Evolutionary conservation across 92 coral and sea anemone species (phyloP), one percentile per base, ranked within the genome.

Genomic region (Bergia sp.): DNA sequence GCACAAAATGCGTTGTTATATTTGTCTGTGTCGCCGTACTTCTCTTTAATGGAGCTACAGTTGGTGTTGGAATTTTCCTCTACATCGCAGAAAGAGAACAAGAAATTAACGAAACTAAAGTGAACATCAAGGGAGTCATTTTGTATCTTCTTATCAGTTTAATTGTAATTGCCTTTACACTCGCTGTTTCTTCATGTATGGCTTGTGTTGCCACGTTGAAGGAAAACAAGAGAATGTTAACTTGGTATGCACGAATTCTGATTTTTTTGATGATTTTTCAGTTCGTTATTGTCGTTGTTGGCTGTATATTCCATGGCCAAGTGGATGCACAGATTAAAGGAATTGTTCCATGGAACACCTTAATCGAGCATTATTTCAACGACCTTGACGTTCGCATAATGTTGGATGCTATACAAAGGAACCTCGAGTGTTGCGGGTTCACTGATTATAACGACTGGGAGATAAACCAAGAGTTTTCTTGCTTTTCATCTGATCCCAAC

Each of bases 371-470:
- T 71, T 92, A 92, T 38, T 37, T 73, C 6, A 42, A 29, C 18
- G 87, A 84, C 65, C 78, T 45, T 71, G 87, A 84, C 79, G 72
- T 72, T 47, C 77, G 53, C 45, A 47, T 13, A 65, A 45, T 44
- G 44, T 44, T 84, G 43, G 94, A 92, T 81, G 12, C 61, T 8
- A 89, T 92, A 61, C 94, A 92, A 86, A 92, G 69, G 74, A 67
- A 50, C 10, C 90, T 92, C 37, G 73, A 74, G 41, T 92, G 94
- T 69, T 92, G 94, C 78, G 94, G 94, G 0, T 92, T 92, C 88
- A 86, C 45, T 43, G 81, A 79, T 37, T 92, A 85, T 40, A 73
- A 85, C 18, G 94, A 92, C 81, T 92, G 94, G 94, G 94, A 92
- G 77, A 45, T 80, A 21, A 92, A 89, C 72, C 88, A 86, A 41